Evolutionary conservation across 2,113 vertebrate genomes (phyloP).

Genomic region (Falco punctatus): DNA sequence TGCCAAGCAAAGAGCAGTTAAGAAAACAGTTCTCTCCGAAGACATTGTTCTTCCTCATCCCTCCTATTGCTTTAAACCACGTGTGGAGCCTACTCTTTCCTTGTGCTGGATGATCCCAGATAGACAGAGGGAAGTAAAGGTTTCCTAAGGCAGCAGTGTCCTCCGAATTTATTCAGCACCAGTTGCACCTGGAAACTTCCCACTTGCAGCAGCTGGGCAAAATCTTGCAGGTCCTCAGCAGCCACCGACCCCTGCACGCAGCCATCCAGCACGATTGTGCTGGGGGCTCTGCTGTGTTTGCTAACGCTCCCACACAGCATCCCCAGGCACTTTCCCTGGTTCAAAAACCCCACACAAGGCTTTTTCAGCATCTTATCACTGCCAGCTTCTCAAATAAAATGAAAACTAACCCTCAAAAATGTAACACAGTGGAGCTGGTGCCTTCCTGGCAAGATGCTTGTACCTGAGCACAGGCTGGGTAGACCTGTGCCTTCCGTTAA

Average conservation of each 20-base stretch:
- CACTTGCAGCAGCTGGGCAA: accelerated
- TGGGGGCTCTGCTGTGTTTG: accelerated
- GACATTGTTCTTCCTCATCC: neutral
- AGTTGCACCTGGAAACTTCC: neutral
- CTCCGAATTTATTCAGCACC: neutral
- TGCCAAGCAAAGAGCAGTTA: neutral
- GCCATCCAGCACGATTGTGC: accelerated
- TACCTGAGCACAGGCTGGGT: neutral
- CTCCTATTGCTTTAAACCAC: neutral
- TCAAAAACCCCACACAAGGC: accelerated
- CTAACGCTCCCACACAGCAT: accelerated
- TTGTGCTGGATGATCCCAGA: neutral
- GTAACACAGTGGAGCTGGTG: neutral
- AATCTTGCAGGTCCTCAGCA: neutral
- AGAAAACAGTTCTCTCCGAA: neutral
- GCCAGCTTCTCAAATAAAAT: neutral
- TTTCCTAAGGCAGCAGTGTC: neutral
- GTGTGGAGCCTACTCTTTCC: accelerated
- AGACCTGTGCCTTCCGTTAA: neutral
- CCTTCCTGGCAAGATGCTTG: neutral
- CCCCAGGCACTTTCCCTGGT: neutral
- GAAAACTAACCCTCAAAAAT: neutral
- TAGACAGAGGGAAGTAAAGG: neutral
- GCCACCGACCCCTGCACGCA: neutral
- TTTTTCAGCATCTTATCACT: neutral